A percentile compares a stretch with the other conserved stretches of the same genome.
phyloP scores from a whole-genome alignment of 2,797 vertebrate species.

The Odontamblyopus lacepedii region DNA sequence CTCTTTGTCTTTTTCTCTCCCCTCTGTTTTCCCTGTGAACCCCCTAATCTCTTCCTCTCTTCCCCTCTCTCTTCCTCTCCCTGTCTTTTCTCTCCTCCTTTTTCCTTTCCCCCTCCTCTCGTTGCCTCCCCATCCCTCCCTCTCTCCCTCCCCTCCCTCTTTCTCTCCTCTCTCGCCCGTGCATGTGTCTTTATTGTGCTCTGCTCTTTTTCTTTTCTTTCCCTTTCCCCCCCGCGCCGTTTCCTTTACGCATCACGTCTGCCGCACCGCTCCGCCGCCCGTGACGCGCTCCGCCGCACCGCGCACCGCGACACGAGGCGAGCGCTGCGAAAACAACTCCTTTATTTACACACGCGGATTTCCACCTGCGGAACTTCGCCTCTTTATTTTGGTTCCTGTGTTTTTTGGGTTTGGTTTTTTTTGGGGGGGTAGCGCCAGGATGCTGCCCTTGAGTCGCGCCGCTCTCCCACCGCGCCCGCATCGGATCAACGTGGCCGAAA shows the following conservation, averaged over 20 bases:
- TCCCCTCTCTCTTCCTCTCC: constrained; percentile 1
- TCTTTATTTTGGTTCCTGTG: too few species aligned
- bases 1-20: too few species aligned
- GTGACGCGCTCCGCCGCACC: not conserved
- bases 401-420: not conserved
- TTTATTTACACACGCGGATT: too few species aligned
- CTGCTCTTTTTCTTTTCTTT: not conserved
- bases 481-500: not conserved
- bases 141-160: too few species aligned
- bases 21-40: too few species aligned
- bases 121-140: too few species aligned
- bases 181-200: constrained; percentile 66
- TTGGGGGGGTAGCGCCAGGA: not conserved
- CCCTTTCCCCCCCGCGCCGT: constrained; percentile 25
- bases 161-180: not conserved
- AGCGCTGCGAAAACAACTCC: not conserved
- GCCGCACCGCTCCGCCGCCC: constrained; percentile 5
- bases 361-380: too few species aligned
- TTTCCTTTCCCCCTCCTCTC: not conserved
- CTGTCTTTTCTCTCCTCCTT: constrained; percentile 7
- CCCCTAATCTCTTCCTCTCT: constrained; percentile 18
- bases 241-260: constrained; percentile 33
- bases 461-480: not conserved
- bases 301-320: not conserved
- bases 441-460: not conserved